Percentiles rank a stretch among this genome's conserved stretches.
Conservation (phyloP, 64 coral and sea anemone genomes). For the Hydrozoanthus tunicans region DNA sequence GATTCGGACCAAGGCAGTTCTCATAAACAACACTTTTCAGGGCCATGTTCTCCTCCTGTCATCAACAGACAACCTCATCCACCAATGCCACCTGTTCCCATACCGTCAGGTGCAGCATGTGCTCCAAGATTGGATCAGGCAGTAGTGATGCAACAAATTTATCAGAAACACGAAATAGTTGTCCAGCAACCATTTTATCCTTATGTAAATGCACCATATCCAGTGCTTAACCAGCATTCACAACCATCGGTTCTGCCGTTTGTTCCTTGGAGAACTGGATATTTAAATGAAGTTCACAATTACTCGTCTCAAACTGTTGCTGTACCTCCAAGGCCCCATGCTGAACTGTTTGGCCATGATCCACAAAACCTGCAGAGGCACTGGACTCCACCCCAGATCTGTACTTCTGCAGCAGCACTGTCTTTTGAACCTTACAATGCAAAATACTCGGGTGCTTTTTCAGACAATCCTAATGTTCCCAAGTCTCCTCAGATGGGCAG, state of each 20-base stretch:
- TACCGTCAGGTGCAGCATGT: background rate
- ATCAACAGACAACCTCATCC: conserved; percentile 21
- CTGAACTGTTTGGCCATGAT: conserved; percentile 1
- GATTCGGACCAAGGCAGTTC: background rate
- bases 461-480: background rate
- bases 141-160: background rate
- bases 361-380: background rate
- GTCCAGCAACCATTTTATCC: background rate
- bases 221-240: background rate
- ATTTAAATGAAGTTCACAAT: conserved; percentile 6
- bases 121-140: background rate
- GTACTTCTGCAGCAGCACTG: background rate
- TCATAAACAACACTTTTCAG: background rate
- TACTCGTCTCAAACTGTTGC: background rate
- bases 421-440: background rate
- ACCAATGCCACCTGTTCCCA: background rate
- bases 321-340: background rate
- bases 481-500: background rate
- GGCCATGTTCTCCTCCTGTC: conserved; percentile 22
- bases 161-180: background rate
- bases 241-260: background rate
- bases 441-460: background rate
- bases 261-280: conserved; percentile 20
- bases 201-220: background rate
- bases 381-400: background rate